phyloP scores from a whole-genome alignment of 2,888 invertebrate species.

The Biston stratarius region DNA sequence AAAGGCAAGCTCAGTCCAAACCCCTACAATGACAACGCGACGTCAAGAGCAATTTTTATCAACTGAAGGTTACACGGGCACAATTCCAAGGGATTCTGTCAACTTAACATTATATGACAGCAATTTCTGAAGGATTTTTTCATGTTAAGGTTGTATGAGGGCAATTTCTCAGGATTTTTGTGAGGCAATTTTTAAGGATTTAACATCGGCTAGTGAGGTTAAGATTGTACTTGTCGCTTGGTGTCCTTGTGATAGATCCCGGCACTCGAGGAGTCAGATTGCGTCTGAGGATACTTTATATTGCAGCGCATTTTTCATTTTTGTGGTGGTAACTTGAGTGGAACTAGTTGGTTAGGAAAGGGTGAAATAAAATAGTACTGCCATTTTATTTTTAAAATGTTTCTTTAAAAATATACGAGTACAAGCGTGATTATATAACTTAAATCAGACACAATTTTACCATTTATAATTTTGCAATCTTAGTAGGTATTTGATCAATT shows the following conservation, averaged over 20 bases:
- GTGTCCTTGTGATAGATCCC: slow-evolving; percentile 20
- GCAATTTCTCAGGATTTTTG: slow-evolving; percentile 18
- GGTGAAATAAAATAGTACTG: slow-evolving; percentile 7
- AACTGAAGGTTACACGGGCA: slow-evolving; percentile 27
- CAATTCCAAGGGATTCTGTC: slow-evolving; percentile 36
- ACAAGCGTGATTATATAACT: background rate
- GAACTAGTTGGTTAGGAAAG: background rate
- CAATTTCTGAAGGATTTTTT: slow-evolving; percentile 25
- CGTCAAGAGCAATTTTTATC: slow-evolving; percentile 58
- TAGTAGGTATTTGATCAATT: no score
- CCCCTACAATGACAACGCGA: slow-evolving; percentile 66
- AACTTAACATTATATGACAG: slow-evolving; percentile 29
- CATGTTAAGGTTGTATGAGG: slow-evolving; percentile 15
- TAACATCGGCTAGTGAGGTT: slow-evolving; percentile 24
- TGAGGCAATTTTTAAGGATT: slow-evolving; percentile 29
- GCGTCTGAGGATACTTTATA: slow-evolving; percentile 26
- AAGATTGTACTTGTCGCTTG: slow-evolving; percentile 19
- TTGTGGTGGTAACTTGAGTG: slow-evolving; percentile 29
- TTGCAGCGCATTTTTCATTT: slow-evolving; percentile 31
- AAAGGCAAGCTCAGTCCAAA: slow-evolving; percentile 60
- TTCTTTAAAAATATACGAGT: background rate
- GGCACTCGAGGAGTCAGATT: slow-evolving; percentile 26
- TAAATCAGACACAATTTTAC: no score
- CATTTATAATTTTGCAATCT: no score
- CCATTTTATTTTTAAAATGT: slow-evolving; percentile 1